phyloP scores from a whole-genome alignment of 2,113 vertebrate genomes.

The Varanus salvator region DNA sequence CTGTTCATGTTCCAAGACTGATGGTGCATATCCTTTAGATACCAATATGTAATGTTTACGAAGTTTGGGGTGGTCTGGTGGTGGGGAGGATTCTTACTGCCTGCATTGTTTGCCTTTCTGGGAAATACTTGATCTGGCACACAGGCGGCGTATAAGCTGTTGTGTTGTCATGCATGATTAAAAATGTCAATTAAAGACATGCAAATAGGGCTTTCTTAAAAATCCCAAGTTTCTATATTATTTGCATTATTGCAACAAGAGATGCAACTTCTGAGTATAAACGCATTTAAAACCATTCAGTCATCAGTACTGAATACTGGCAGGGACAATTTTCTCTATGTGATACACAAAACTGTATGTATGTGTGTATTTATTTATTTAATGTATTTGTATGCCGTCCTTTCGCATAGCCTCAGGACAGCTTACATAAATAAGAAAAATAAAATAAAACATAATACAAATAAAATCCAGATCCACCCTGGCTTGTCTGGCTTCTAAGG shows the following conservation, averaged over 20 bases:
- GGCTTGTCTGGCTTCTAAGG: not conserved
- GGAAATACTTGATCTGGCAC: conserved; percentile 39
- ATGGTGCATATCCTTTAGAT: not conserved
- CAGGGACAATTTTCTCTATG: not conserved
- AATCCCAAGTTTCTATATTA: not conserved
- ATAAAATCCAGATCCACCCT: too few relatives aligned
- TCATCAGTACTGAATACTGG: not conserved
- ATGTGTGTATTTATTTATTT: too few relatives aligned
- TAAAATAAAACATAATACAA: too few relatives aligned
- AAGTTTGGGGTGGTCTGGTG: not conserved
- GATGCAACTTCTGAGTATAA: not conserved
- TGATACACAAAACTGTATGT: not conserved
- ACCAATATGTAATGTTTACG: not conserved
- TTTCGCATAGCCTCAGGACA: too few relatives aligned
- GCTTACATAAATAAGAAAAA: too few relatives aligned
- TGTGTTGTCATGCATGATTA: not conserved
- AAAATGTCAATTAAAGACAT: conserved; percentile 25
- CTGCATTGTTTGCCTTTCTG: conserved; percentile 32
- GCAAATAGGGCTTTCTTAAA: conserved; percentile 17
- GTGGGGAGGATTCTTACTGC: not conserved
- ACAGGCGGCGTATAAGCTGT: conserved; percentile 24
- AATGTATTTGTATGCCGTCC: too few relatives aligned
- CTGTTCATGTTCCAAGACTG: not conserved
- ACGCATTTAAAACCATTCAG: not conserved
- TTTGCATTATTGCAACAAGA: not conserved